Evolutionary conservation across 2,113 vertebrate species (phyloP).

Genomic region (Oxyruncus cristatus): DNA sequence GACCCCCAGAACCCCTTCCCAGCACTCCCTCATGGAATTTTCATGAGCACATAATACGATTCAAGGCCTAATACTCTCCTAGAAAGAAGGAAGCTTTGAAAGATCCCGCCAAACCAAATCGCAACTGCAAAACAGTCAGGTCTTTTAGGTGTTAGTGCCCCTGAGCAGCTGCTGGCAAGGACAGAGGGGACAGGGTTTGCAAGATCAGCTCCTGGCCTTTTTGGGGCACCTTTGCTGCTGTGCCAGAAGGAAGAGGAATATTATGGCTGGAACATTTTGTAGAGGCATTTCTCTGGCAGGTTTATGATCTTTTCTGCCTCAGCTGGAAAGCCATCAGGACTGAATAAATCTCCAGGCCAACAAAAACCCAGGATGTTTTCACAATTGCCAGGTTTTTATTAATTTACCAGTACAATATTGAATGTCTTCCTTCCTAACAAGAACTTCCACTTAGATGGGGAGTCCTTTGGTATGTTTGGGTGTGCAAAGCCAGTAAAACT

Average conservation of each 20-base stretch:
- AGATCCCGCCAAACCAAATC: neutral
- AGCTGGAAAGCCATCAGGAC: constrained; percentile 21
- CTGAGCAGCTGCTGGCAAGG: neutral
- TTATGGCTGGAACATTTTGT: constrained; percentile 4
- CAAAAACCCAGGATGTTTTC: constrained; percentile 6
- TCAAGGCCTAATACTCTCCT: neutral
- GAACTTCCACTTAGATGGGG: neutral
- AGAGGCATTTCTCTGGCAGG: constrained; percentile 4
- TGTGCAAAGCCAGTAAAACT: neutral
- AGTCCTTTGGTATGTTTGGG: neutral
- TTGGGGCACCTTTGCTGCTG: neutral
- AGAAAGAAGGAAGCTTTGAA: neutral
- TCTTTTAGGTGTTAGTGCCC: neutral
- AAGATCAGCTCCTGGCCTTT: neutral
- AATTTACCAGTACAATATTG: constrained; percentile 13
- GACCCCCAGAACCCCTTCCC: neutral
- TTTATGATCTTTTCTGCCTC: constrained; percentile 45
- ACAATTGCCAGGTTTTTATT: constrained; percentile 18
- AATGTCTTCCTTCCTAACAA: neutral
- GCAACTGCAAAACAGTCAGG: neutral
- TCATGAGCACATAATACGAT: neutral
- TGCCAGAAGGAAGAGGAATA: neutral
- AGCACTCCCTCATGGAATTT: neutral
- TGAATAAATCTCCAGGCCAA: constrained; percentile 45
- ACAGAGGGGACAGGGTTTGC: neutral